Evolutionary conservation across 2,888 invertebrate species (phyloP), one percentile per base, ranked within the genome.

Genomic region (Mamestra brassicae): DNA sequence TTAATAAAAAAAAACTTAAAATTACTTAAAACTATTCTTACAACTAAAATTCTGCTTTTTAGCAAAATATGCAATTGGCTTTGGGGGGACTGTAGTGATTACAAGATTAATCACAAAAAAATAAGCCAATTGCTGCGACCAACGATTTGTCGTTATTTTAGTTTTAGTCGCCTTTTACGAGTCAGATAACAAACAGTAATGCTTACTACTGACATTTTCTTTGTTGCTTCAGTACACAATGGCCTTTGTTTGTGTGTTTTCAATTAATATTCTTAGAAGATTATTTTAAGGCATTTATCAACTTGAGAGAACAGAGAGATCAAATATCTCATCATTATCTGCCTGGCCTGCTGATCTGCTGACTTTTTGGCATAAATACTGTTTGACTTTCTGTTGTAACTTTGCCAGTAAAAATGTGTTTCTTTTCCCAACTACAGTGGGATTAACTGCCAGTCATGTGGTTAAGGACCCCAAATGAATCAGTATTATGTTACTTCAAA

Each of bases 151-250:
- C 34, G 26, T 45, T 50, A 42, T 8, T 13, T 52, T 10, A 57
- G 57, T 8, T 13, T 52, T 10, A 57, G 57, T 63, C 58, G 71
- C 52, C 61, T 71, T 67, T 68, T 69, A 62, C 55, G 17, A 71
- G 47, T 42, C 63, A 62, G 34, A 54, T 13, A 76, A 36, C 71
- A 81, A 76, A 38, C 65, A 61, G 15, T 47, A 47, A 11, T 63
- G 81, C 38, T 81, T 80, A 58, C 54, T 38, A 17, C 50, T 54
- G 63, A 42, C 54, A 47, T 65, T 69, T 50, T 69, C 54, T 72
- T 81, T 66, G 52, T 84, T 67, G 54, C 75, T 69, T 67, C 34
- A 76, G 66, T 70, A 85, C 15, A 81, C 82, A 82, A 81, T 85
- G 77, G 76, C 66, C 77, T 54, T 85, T 82, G 81, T 76, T 85